phyloP scores from a whole-genome alignment of 2,797 vertebrate genomes.

The Schizothorax lantsangensis region DNA sequence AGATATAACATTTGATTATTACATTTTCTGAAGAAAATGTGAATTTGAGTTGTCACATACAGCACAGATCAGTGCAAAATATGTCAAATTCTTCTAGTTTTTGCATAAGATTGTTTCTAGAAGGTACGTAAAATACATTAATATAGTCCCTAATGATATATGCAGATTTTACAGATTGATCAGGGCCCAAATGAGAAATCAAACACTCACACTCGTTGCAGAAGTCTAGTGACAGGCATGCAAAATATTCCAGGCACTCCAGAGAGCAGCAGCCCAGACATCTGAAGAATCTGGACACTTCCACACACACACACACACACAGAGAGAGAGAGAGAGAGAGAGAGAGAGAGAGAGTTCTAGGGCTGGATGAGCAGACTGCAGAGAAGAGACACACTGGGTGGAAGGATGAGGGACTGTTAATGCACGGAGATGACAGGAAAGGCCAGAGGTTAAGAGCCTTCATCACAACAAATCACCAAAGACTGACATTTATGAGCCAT shows the following conservation, averaged over 20 bases:
- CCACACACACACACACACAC: slow-evolving; percentile 27
- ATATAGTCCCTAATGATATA: background rate
- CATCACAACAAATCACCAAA: slow-evolving; percentile 44
- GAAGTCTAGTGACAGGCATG: slow-evolving; percentile 65
- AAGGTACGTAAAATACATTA: background rate
- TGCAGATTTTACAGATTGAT: background rate
- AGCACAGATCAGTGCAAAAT: background rate
- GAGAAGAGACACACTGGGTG: background rate
- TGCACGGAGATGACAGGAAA: slow-evolving; percentile 34
- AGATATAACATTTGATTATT: background rate
- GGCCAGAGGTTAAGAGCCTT: slow-evolving; percentile 2
- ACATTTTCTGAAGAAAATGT: background rate
- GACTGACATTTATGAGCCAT: slow-evolving; percentile 53
- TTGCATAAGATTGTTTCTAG: background rate
- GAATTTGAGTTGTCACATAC: background rate
- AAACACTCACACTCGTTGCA: background rate
- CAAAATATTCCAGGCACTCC: slow-evolving; percentile 72
- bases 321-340: background rate
- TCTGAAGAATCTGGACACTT: slow-evolving; percentile 73
- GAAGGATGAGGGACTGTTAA: slow-evolving; percentile 36
- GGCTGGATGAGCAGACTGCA: background rate
- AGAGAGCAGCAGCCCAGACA: slow-evolving; percentile 69
- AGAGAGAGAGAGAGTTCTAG: background rate
- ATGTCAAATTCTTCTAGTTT: background rate
- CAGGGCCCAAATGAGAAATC: background rate